Conservation (phyloP, 2,797 vertebrate genomes). For the Tragopan temminckii region DNA sequence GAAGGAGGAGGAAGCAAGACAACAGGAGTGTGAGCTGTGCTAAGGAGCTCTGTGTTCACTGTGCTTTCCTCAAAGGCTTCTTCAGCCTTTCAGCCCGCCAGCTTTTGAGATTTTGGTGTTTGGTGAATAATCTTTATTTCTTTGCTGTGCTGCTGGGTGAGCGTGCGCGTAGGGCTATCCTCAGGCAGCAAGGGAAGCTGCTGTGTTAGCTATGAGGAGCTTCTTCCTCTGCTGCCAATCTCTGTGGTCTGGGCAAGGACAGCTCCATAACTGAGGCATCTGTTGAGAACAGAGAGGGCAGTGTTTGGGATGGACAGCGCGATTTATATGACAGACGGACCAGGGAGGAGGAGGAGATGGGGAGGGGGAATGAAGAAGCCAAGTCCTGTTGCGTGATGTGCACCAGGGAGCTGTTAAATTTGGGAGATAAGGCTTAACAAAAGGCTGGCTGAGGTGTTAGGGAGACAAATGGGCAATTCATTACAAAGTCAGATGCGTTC, state of each 20-base stretch:
- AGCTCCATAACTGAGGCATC: neutral
- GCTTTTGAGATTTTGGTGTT: neutral
- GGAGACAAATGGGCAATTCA: neutral
- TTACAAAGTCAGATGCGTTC: conserved; percentile 12
- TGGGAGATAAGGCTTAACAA: conserved; percentile 29
- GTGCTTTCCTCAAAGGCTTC: neutral
- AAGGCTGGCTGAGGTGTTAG: conserved; percentile 47
- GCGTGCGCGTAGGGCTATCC: neutral
- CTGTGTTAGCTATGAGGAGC: neutral
- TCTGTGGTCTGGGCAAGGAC: conserved; percentile 58
- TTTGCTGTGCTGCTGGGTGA: neutral
- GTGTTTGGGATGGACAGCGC: neutral
- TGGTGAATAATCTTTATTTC: neutral
- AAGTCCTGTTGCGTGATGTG: neutral
- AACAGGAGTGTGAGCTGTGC: neutral
- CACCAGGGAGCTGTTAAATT: neutral
- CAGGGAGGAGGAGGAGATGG: neutral
- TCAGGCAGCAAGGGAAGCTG: neutral
- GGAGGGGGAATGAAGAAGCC: neutral
- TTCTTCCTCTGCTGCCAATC: conserved; percentile 2
- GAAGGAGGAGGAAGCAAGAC: neutral
- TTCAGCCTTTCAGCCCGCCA: neutral
- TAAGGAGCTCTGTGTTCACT: rapidly evolving
- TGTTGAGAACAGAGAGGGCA: neutral
- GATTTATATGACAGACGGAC: neutral